Evolutionary conservation across 1,140 invertebrate species (phyloP).

Genomic region (Neotoxoptera formosana): DNA sequence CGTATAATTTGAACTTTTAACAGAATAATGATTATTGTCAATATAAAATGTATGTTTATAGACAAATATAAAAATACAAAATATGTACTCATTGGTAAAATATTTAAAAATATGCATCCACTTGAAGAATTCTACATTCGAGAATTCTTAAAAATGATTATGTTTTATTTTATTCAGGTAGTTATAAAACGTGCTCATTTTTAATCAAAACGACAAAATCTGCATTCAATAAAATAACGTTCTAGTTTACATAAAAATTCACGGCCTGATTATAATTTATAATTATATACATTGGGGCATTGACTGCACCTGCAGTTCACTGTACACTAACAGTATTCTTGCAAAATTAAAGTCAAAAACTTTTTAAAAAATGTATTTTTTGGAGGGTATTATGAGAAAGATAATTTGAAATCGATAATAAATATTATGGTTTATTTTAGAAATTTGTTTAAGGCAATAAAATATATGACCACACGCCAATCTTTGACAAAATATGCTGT

Average conservation of each 20-base stretch:
- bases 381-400: background rate
- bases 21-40: background rate
- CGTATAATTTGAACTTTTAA: background rate
- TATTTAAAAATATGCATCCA: background rate
- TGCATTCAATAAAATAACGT: background rate
- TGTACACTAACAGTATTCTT: background rate
- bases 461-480: background rate
- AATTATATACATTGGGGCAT: background rate
- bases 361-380: background rate
- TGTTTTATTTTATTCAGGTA: background rate
- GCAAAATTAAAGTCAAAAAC: background rate
- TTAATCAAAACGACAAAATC: background rate
- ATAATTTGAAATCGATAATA: background rate
- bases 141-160: background rate
- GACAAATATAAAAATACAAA: background rate
- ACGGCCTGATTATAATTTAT: background rate
- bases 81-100: background rate
- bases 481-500: background rate
- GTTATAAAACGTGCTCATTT: background rate
- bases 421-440: background rate
- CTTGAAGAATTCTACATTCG: background rate
- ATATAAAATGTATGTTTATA: background rate
- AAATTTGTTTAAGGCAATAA: background rate
- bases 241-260: background rate
- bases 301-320: background rate